Evolutionary conservation across 2,888 invertebrate species (phyloP).

Genomic region (Syritta pipiens): DNA sequence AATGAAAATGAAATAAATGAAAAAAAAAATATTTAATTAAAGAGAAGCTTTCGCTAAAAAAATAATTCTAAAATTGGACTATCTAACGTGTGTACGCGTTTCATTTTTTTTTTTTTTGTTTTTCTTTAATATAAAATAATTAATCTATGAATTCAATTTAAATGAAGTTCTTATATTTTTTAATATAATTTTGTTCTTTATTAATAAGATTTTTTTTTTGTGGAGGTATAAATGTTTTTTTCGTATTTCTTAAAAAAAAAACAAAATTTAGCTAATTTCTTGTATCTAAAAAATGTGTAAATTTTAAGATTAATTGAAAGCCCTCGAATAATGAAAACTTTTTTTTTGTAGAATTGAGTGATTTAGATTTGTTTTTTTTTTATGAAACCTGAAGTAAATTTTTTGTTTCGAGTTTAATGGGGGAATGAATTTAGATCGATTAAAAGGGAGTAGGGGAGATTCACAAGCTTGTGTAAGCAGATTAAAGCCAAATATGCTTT

Average conservation of each 20-base stretch:
- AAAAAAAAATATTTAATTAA: constrained; percentile 5
- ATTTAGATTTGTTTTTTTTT: not conserved
- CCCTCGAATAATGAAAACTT: constrained; percentile 13
- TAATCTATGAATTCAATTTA: constrained; percentile 16
- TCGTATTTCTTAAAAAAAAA: constrained; percentile 47
- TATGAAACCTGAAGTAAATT: constrained; percentile 5
- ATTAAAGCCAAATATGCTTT: too few relatives aligned
- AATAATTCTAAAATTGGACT: constrained; percentile 65
- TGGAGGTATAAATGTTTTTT: constrained; percentile 65
- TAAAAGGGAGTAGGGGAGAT: not conserved
- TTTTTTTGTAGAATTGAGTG: constrained; percentile 27
- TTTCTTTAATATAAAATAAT: constrained; percentile 43
- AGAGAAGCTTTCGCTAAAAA: constrained; percentile 39
- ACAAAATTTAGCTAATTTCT: constrained; percentile 51
- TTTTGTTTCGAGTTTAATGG: not conserved
- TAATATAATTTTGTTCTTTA: too few relatives aligned
- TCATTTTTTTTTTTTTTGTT: not conserved
- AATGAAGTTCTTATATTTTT: not conserved
- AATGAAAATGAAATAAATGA: not conserved
- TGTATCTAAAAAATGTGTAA: constrained; percentile 55
- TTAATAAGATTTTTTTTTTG: constrained; percentile 23
- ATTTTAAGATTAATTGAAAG: constrained; percentile 35
- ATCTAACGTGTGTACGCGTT: constrained; percentile 50
- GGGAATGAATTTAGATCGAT: not conserved
- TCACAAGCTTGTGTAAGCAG: too few relatives aligned